These are phyloP conservation scores for Orchestia grillus DNA, from an alignment of 1,140 invertebrate species.

Conservation along the genomic window DNA sequence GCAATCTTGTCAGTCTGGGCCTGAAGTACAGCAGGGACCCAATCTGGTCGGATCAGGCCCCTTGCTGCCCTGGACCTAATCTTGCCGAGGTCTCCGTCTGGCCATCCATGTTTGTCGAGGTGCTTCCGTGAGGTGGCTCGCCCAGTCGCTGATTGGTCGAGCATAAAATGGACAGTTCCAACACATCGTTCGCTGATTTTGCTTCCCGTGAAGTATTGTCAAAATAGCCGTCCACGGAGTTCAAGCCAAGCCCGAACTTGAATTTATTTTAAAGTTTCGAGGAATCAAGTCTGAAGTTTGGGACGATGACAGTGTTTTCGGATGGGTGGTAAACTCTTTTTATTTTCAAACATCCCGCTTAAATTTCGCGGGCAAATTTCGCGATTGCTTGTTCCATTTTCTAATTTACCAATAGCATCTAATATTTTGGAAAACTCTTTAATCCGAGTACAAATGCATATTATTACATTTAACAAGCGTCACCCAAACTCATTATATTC, in stretches of 20 bases:
- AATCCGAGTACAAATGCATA: neutral
- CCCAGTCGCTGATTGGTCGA: neutral
- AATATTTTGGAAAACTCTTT: neutral
- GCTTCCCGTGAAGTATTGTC: neutral
- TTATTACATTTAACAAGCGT: neutral
- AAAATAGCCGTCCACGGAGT: neutral
- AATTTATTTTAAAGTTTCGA: neutral
- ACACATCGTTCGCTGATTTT: neutral
- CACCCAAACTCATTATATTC: neutral
- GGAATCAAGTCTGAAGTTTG: neutral
- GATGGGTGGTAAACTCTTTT: neutral
- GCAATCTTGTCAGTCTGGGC: neutral
- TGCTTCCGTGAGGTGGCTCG: neutral
- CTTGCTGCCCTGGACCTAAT: neutral
- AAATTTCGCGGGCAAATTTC: neutral
- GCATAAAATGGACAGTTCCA: neutral
- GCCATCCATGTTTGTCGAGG: neutral
- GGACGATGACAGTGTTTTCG: neutral
- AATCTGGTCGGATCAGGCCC: neutral
- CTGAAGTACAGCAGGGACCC: neutral
- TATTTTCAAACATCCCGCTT: neutral
- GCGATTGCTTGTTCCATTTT: neutral
- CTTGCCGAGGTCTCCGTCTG: neutral
- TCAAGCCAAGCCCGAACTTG: neutral
- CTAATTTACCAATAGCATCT: too few species aligned